Percentiles rank a stretch among this genome's conserved stretches.
Conservation (phyloP, 1,140 invertebrate species). For the Hyles vespertilio region DNA sequence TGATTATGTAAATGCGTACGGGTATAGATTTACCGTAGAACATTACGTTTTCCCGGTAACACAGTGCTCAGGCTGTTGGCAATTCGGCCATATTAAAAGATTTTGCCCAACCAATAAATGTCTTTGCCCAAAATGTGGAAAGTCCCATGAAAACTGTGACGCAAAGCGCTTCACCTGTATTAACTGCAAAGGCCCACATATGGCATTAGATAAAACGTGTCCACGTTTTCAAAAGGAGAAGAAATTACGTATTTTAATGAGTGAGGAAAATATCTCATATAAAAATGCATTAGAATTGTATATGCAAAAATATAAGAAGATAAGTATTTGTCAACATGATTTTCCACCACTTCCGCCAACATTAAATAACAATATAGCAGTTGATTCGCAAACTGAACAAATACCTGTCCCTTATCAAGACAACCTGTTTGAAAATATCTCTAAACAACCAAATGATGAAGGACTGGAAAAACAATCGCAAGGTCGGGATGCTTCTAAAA, state of each 20-base stretch:
- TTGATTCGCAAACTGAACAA: no score
- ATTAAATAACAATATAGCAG: no score
- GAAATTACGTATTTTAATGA: slow-evolving; percentile 4
- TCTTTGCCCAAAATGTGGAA: slow-evolving; percentile 8
- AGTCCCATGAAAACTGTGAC: slow-evolving; percentile 7
- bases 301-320: neutral
- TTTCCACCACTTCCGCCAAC: no score
- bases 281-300: slow-evolving; percentile 5
- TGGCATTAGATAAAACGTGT: slow-evolving; percentile 7
- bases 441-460: no score
- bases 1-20: slow-evolving; percentile 6
- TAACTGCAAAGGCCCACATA: slow-evolving; percentile 13
- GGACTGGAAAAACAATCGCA: no score
- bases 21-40: slow-evolving; percentile 3
- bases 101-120: slow-evolving; percentile 8
- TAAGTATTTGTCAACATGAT: neutral
- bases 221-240: slow-evolving; percentile 3
- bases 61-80: slow-evolving; percentile 3
- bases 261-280: slow-evolving; percentile 6
- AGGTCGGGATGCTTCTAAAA: no score
- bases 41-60: slow-evolving; percentile 1
- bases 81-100: slow-evolving; percentile 11
- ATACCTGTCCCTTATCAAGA: no score
- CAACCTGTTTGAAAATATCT: no score
- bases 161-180: neutral